Percentiles rank a stretch among this genome's conserved stretches.
Evolutionary conservation across 2,888 invertebrate species (phyloP).

Genomic region (Agrilus cyanescens): DNA sequence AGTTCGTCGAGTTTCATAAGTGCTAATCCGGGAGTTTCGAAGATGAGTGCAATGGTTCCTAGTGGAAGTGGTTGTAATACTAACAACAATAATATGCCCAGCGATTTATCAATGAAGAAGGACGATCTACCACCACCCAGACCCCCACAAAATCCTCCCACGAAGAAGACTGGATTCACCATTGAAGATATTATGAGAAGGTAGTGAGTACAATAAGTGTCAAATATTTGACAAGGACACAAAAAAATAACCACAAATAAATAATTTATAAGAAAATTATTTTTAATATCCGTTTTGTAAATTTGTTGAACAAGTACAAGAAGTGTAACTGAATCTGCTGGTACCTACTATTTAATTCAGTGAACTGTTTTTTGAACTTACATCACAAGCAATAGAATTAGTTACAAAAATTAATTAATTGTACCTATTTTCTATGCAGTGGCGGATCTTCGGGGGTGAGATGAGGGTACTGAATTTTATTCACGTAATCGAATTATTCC

Average conservation of each 20-base stretch:
- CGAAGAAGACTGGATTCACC: conserved; percentile 70
- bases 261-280: no score
- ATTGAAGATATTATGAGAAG: conserved; percentile 87
- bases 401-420: no score
- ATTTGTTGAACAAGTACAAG: background rate
- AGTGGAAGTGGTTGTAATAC: background rate
- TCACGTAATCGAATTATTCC: no score
- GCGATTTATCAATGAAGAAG: conserved; percentile 35
- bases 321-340: background rate
- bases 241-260: no score
- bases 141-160: conserved; percentile 48
- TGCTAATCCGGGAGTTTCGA: conserved; percentile 12
- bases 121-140: conserved; percentile 35
- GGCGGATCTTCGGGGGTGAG: no score
- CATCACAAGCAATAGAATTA: no score
- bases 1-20: conserved; percentile 10
- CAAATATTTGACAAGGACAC: background rate
- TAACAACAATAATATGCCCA: conserved; percentile 25
- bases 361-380: no score
- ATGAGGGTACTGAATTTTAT: no score
- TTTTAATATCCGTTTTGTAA: no score
- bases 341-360: no score
- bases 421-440: no score
- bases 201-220: conserved; percentile 42
- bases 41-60: conserved; percentile 4